phyloP scores from a whole-genome alignment of 2,888 invertebrate species.

The Polyploca ridens region DNA sequence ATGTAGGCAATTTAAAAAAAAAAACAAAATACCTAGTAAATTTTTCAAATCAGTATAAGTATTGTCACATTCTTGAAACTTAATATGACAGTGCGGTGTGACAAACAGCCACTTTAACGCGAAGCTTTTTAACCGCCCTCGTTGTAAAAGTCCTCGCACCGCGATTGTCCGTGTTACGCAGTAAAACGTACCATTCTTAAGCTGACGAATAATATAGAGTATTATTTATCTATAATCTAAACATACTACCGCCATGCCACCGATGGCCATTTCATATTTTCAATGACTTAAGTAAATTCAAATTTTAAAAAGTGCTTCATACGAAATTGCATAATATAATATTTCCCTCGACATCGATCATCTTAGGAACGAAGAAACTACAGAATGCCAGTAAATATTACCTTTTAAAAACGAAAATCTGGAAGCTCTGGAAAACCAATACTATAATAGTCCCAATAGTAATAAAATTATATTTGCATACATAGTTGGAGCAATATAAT shows the following conservation, averaged over 20 bases:
- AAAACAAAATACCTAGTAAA: too few species aligned
- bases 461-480: too few species aligned
- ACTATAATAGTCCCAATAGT: too few species aligned
- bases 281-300: slow-evolving; percentile 34
- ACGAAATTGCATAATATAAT: too few species aligned
- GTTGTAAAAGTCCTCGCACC: slow-evolving; percentile 76
- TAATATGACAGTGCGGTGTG: slow-evolving; percentile 48
- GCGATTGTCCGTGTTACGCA: slow-evolving; percentile 82
- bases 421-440: too few species aligned
- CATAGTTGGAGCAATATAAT: too few species aligned
- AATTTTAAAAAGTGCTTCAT: too few species aligned
- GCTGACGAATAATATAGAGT: slow-evolving; percentile 62
- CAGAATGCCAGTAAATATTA: too few species aligned
- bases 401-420: too few species aligned
- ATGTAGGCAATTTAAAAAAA: too few species aligned
- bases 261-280: background rate
- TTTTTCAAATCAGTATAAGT: background rate
- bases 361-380: too few species aligned
- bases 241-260: slow-evolving; percentile 24
- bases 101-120: slow-evolving; percentile 57
- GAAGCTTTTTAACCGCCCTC: slow-evolving; percentile 78
- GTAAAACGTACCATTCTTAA: slow-evolving; percentile 75
- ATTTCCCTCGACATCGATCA: too few species aligned
- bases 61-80: background rate
- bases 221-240: slow-evolving; percentile 60